Base-by-base conservation (phyloP, 2,113 vertebrate genomes). In the Megaceryle maxima region DNA sequence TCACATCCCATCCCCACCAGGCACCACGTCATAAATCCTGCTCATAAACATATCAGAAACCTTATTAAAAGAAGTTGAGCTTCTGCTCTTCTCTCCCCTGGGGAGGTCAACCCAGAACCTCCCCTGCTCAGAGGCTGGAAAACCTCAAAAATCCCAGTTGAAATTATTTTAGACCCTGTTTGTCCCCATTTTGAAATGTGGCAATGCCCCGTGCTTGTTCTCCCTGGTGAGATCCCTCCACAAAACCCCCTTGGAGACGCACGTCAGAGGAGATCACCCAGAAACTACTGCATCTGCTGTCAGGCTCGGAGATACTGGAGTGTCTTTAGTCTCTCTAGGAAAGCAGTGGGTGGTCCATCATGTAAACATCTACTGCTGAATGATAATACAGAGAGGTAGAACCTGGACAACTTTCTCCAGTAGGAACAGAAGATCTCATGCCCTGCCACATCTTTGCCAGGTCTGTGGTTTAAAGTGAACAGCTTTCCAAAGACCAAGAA, bases 41-140 rank as follows among this genome's bases (percentile, higher is more conserved):
- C 92, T 83, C 95, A 85, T 95, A 97, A 96, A 97, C 82, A 64
- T 68, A 90, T 95, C 95, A 95, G 77, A 94, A 95, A 69, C 57
- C 84, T 95, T 91, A 95, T 95, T 96, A 94, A 93, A 96, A 87
- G 95, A 97, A 83, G 94, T 94, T 92, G 95, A 93, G 95, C 85
- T 96, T 87, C 94, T 96, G 94, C 90, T 83, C 94, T 94, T 79
- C 24, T 0, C 39, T 95, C 82, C 29, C 55, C 41, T 5, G 1
- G 55, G 83, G 88, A 94, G 66, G 91, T 79, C 79, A 85, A 67
- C 92, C 51, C 90, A 93, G 82, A 91, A 85, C 37, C 53, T 87
- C 84, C 84, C 56, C 69, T 17, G 21, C 69, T 89, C 74, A 50
- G 74, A 64, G 75, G 66, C 55, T 91, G 69, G 48, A 82, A 92